Percentiles rank a stretch among this genome's conserved stretches.
Evolutionary conservation across 2,113 vertebrate species (phyloP).

Genomic region (Tretioscincus oriximinensis): DNA sequence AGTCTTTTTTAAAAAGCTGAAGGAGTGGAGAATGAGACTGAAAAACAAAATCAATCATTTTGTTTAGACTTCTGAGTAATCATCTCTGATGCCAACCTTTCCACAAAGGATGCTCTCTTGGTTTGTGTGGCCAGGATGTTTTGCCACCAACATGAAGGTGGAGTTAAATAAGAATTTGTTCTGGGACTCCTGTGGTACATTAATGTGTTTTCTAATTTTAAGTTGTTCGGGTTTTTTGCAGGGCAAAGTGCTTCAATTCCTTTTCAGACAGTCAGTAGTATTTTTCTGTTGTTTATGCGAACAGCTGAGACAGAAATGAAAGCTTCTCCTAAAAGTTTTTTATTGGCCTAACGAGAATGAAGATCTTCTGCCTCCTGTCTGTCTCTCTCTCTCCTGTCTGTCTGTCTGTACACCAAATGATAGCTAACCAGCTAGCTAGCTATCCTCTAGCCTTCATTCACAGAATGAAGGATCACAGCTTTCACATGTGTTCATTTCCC

Average conservation of each 20-base stretch:
- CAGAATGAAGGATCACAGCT: background rate
- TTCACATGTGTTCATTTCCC: no score
- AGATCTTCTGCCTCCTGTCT: constrained; percentile 24
- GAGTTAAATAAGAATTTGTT: constrained; percentile 58
- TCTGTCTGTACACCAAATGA: background rate
- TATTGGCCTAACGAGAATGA: constrained; percentile 29
- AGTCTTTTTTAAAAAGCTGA: constrained; percentile 34
- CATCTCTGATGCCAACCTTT: constrained; percentile 51
- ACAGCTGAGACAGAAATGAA: constrained; percentile 63
- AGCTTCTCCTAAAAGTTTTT: constrained; percentile 40
- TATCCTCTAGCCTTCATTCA: background rate
- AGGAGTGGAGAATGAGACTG: constrained; percentile 53
- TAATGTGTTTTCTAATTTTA: constrained; percentile 67
- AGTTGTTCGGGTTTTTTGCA: constrained; percentile 35
- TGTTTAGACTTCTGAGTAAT: constrained; percentile 71
- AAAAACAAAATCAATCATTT: constrained; percentile 65
- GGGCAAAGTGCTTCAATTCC: constrained; percentile 57
- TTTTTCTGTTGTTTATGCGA: constrained; percentile 64
- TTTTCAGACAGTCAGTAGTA: constrained; percentile 55
- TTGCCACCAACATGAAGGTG: constrained; percentile 65
- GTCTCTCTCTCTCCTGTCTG: no score
- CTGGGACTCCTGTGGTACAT: constrained; percentile 51
- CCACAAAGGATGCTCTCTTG: constrained; percentile 31
- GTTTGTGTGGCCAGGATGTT: constrained; percentile 61
- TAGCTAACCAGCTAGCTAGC: no score